phyloP scores from a whole-genome alignment of 2,113 vertebrate species.

The Pluvianellus socialis region DNA sequence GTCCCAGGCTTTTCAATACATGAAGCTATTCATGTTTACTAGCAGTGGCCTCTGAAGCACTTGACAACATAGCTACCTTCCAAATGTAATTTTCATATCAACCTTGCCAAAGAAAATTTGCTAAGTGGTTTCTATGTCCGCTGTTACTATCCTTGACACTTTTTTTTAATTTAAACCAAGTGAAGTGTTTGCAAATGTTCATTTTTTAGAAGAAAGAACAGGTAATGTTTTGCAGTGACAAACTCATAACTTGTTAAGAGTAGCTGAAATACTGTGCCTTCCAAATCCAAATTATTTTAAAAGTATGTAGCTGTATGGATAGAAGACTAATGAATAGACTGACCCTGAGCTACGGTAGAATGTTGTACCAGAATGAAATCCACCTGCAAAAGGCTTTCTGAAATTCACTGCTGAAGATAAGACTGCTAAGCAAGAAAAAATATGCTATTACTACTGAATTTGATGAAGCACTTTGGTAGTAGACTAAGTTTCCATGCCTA shows the following conservation, averaged over 20 bases:
- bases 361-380: neutral
- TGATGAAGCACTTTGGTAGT: neutral
- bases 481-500: neutral
- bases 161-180: neutral
- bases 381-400: neutral
- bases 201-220: constrained; percentile 7
- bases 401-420: neutral
- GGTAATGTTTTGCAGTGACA: neutral
- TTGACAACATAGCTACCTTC: neutral
- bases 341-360: neutral
- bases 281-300: neutral
- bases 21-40: neutral
- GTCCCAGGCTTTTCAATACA: neutral
- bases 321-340: neutral
- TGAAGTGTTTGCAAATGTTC: constrained; percentile 8
- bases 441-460: neutral
- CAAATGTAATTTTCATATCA: constrained; percentile 13
- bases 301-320: neutral
- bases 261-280: neutral
- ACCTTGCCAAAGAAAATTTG: neutral
- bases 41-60: neutral
- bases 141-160: neutral
- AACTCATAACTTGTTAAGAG: neutral
- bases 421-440: neutral
- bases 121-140: neutral